Base-by-base conservation (phyloP, 2,888 invertebrate species). In the Cremastinae sp. region DNA sequence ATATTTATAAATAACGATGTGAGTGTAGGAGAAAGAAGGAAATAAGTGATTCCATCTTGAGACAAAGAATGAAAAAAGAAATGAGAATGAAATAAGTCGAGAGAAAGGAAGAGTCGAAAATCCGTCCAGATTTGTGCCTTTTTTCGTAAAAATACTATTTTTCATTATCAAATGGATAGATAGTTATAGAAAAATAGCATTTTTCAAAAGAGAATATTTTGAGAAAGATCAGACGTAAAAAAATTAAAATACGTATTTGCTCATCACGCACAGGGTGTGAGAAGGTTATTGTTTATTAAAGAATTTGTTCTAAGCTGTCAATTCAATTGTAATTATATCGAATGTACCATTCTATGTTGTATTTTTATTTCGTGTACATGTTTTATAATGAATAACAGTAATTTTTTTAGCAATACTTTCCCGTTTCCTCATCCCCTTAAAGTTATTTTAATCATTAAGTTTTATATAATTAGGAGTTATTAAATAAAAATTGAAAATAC, bases 311-410 rank as follows among this genome's bases (percentile, higher is more conserved):
- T 68, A 55, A 39, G n/a, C 47, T 43, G 59, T 72, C 69, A 22
- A 69, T 73, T 61, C 64, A 65, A 59, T 71, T 79, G 78, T 79
- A 78, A 79, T 80, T 81, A 73, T 80, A 55, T 78, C 41, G 55
- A 78, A 72, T 81, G 81, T 73, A 56, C 75, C 58, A 64, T 81
- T 83, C 74, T 82, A 81, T 75, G 81, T 83, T 73, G 81, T 84
- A 62, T 80, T 73, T 56, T 56, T 78, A n/a, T n/a, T n/a, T 74
- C 77, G 74, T 79, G 79, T 83, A 81, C 78, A 80, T 79, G 81
- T 80, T 72, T 81, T 70, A 79, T 81, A 76, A 77, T 79, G 78
- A 81, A 70, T 78, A 79, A 65, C 28, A 35, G 71, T 12, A 35
- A 28, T 20, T 18, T 7, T 14, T 37, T 14, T 51, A 12, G 10